Conservation (phyloP, 2,888 invertebrate species). For the Biston betularia region DNA sequence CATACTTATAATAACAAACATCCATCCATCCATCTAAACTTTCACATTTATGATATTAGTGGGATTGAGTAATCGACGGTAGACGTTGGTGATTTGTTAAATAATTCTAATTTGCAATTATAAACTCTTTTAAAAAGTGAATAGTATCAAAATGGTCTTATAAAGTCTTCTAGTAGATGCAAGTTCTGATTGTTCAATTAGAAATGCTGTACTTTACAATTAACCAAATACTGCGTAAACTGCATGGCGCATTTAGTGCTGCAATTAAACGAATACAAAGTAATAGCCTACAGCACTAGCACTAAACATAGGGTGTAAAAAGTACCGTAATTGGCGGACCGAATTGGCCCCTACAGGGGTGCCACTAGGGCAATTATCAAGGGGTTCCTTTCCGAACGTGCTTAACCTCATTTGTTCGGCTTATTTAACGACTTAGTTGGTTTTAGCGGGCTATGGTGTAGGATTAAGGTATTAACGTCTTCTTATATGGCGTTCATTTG, state of each 20-base stretch:
- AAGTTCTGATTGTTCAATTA: too few relatives aligned
- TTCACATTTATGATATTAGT: too few relatives aligned
- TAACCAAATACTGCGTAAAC: not conserved
- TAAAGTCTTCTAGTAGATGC: too few relatives aligned
- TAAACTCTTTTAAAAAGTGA: too few relatives aligned
- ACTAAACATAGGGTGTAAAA: conserved; percentile 51
- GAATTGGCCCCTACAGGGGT: conserved; percentile 51
- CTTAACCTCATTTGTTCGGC: conserved; percentile 75
- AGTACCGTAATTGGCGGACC: conserved; percentile 53
- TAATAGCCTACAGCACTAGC: conserved; percentile 39
- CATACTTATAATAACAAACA: too few relatives aligned
- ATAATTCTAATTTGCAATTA: too few relatives aligned
- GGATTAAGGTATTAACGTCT: conserved; percentile 50
- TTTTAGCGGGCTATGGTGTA: conserved; percentile 48
- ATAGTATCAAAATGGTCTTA: too few relatives aligned
- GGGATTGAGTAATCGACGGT: too few relatives aligned
- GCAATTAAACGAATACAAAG: conserved; percentile 39
- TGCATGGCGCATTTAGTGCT: conserved; percentile 11
- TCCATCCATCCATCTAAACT: too few relatives aligned
- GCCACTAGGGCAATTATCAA: conserved; percentile 62
- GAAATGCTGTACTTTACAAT: too few relatives aligned
- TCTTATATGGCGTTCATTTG: conserved; percentile 38
- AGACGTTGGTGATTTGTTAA: too few relatives aligned
- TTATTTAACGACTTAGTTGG: conserved; percentile 64
- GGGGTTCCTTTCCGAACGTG: conserved; percentile 57